Conservation (phyloP, 2,797 vertebrate genomes). For the Paedocypris micromegethes region DNA sequence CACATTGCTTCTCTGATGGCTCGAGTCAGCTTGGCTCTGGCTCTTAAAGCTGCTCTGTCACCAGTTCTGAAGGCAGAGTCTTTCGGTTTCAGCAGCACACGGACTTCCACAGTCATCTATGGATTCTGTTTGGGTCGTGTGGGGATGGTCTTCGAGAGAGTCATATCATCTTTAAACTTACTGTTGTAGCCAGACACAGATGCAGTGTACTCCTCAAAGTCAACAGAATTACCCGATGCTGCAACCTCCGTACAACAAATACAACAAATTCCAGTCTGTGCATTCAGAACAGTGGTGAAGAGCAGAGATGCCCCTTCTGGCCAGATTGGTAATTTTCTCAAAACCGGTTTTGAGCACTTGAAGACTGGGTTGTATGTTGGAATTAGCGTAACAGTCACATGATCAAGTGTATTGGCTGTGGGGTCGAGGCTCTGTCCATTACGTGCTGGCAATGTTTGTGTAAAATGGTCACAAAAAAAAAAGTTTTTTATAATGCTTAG, state of each 20-base stretch:
- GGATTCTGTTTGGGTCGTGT: background rate
- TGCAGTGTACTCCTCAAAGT: conserved; percentile 3
- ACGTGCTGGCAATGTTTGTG: background rate
- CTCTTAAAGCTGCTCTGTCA: too few species aligned
- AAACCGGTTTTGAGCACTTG: background rate
- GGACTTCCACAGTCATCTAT: background rate
- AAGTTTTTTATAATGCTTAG: too few species aligned
- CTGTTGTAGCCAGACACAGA: background rate
- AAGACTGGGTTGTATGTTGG: background rate
- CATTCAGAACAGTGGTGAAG: background rate
- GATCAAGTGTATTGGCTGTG: background rate
- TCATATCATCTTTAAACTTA: background rate
- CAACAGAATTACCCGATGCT: background rate
- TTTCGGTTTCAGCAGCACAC: background rate
- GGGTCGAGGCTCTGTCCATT: background rate
- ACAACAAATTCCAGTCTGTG: background rate
- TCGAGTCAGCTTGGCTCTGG: too few species aligned
- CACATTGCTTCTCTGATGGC: background rate
- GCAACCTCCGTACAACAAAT: background rate
- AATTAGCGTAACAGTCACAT: background rate
- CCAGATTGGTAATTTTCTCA: background rate
- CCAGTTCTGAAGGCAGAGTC: background rate
- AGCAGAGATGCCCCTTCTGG: background rate
- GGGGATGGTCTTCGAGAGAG: background rate
- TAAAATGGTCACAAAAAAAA: background rate